Percentiles rank a stretch among this genome's conserved stretches.
These are phyloP conservation scores for Apostichopus japonicus DNA, from an alignment of 35 echinoderm and acorn worm species.

Conservation along the genomic window DNA sequence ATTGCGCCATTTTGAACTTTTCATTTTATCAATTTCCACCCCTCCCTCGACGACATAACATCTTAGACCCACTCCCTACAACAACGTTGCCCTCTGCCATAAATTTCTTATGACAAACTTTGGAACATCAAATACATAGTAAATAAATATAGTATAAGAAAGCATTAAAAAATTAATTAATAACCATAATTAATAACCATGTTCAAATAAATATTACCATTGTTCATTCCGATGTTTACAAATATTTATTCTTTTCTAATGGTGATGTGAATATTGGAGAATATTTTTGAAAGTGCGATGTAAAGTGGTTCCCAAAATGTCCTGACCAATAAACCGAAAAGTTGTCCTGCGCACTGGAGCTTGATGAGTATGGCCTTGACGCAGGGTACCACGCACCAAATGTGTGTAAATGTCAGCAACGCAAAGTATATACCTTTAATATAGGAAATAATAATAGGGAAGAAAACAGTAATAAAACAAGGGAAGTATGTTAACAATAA, in stretches of 20 bases:
- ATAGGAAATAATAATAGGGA: background rate
- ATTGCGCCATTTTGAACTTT: too few relatives aligned
- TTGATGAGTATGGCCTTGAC: conserved; percentile 66
- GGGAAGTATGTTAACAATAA: background rate
- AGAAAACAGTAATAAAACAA: background rate
- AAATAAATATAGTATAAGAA: too few relatives aligned
- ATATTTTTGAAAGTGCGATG: conserved; percentile 60
- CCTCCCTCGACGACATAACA: too few relatives aligned
- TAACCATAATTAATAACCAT: too few relatives aligned
- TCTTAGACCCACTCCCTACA: too few relatives aligned
- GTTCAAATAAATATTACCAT: too few relatives aligned
- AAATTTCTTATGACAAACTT: too few relatives aligned
- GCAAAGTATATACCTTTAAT: conserved; percentile 63
- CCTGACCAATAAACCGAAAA: conserved; percentile 66
- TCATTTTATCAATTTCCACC: too few relatives aligned
- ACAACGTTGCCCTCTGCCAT: too few relatives aligned
- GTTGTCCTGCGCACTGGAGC: conserved; percentile 63
- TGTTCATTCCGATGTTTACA: background rate
- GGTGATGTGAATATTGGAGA: conserved; percentile 2
- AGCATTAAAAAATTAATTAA: too few relatives aligned
- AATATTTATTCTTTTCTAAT: background rate
- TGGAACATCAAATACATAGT: too few relatives aligned
- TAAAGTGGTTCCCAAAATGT: conserved; percentile 76
- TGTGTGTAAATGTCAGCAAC: conserved; percentile 80
- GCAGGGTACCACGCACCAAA: conserved; percentile 89